Evolutionary conservation across 2,113 vertebrate genomes (phyloP), one percentile per base, ranked within the genome.

Genomic region (Asarcornis scutulata): DNA sequence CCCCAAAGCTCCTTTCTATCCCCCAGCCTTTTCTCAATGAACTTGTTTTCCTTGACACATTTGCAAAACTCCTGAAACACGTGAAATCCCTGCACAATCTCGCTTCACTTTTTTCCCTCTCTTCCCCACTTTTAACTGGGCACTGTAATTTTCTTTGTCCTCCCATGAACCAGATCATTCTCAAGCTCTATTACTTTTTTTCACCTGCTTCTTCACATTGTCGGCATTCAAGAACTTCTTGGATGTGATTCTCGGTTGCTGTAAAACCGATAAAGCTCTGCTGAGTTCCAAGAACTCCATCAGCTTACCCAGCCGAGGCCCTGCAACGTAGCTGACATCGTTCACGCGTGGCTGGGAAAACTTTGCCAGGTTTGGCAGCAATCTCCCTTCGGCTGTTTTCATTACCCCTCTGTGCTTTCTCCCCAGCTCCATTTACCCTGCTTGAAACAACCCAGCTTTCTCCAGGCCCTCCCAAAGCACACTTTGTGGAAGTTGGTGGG

Each of bases 11-110:
- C 21, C 53, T 56, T 20, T 12, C 2, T 10, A 9, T 23, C 16
- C 58, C 56, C 23, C 46, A 52, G 25, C 16, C 4, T 18, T 36
- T 72, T 64, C 21, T 14, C 56, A 74, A 29, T 2, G 3, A 72
- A 27, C 8, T 44, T 11, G 7, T 32, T 67, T 69, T 22, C 36
- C 29, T 56, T 0, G 1, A 20, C 15, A 10, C 2, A 1, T 20
- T 0, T 17, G 48, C 31, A 56, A 42, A 69, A 17, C 5, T 83
- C 63, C n/a, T 5, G 18, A 75, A 60, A 66, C 0, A 2, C 1
- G 18, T 18, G 32, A 81, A 40, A 60, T 1, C 4, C 11, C 34
- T 29, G 29, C 29, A 60, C 23, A 38, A 13, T 1, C 38, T 17
- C 9, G 13, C 12, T 16, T 5, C 9, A 5, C 26, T 23, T 67